These are phyloP conservation scores for Atractosteus spatula DNA, from an alignment of 2,113 vertebrate species.

Conservation along the genomic window DNA sequence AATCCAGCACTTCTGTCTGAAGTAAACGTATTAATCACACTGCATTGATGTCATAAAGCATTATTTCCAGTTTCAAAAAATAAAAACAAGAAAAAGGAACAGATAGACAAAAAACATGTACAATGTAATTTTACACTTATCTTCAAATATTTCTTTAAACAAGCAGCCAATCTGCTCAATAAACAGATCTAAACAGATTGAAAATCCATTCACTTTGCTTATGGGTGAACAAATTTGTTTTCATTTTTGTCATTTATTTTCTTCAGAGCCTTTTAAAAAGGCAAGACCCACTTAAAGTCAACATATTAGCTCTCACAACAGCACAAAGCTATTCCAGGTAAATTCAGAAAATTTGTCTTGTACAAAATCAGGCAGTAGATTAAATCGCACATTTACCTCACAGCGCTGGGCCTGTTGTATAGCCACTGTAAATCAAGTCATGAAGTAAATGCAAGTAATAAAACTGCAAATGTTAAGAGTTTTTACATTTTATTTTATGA, in stretches of 20 bases:
- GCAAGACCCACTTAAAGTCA: slow-evolving; percentile 2
- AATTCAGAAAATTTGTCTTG: slow-evolving; percentile 14
- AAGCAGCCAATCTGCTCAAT: slow-evolving; percentile 47
- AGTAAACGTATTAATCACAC: slow-evolving; percentile 5
- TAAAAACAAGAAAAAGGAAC: slow-evolving; percentile 19
- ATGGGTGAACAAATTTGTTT: not conserved
- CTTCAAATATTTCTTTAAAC: slow-evolving; percentile 38
- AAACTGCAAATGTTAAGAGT: not conserved
- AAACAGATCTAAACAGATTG: slow-evolving; percentile 48
- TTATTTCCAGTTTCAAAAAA: slow-evolving; percentile 56
- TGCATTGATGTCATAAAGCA: slow-evolving; percentile 51
- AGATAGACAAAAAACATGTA: not conserved
- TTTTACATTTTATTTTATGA: slow-evolving; percentile 8
- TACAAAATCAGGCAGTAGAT: slow-evolving; percentile 22
- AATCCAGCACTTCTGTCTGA: slow-evolving; percentile 55
- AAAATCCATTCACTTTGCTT: slow-evolving; percentile 7
- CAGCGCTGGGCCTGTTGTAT: not conserved
- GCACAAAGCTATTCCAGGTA: slow-evolving; percentile 29
- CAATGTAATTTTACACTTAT: slow-evolving; percentile 24
- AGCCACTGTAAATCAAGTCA: not conserved
- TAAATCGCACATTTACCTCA: slow-evolving; percentile 12
- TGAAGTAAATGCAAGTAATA: not conserved
- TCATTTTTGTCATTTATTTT: not conserved
- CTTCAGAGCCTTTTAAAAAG: not conserved
- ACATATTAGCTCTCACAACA: slow-evolving; percentile 9